phyloP scores from a whole-genome alignment of 2,888 invertebrate genomes.

The Alcis repandata region DNA sequence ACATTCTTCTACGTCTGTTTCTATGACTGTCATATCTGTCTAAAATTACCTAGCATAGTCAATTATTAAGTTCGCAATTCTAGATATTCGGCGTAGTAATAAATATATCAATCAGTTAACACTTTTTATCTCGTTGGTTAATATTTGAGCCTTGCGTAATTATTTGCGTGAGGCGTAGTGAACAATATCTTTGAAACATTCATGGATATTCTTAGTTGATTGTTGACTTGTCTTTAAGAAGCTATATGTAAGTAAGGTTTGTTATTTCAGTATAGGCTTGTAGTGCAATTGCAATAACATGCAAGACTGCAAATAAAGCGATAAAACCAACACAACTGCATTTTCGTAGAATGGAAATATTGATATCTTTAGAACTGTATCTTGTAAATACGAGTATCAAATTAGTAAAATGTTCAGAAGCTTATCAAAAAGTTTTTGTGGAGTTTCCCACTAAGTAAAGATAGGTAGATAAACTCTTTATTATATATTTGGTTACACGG shows the following conservation, averaged over 20 bases:
- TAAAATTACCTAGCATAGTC: not conserved
- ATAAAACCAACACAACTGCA: not conserved
- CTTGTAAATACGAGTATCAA: too few species aligned
- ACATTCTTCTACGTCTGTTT: not conserved
- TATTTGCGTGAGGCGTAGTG: constrained; percentile 3
- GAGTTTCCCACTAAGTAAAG: too few species aligned
- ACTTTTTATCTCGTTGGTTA: constrained; percentile 14
- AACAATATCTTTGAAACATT: constrained; percentile 1
- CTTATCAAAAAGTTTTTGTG: too few species aligned
- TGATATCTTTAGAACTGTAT: too few species aligned
- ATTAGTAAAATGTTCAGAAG: too few species aligned
- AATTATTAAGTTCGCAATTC: not conserved
- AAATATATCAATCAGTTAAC: constrained; percentile 20
- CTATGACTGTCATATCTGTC: not conserved
- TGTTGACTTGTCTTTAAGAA: constrained; percentile 7
- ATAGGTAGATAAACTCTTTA: too few species aligned
- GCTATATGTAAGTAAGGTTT: not conserved
- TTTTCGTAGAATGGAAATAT: not conserved
- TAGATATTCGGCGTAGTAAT: not conserved
- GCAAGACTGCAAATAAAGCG: not conserved
- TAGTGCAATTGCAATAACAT: not conserved
- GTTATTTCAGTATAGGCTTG: constrained; percentile 1
- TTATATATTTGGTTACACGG: too few species aligned
- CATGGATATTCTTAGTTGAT: constrained; percentile 1
- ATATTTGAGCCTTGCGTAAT: constrained; percentile 23